Percentiles rank a stretch among this genome's conserved stretches.
These are phyloP conservation scores for Saturnia japonica DNA, from an alignment of 2,888 invertebrate genomes.

Conservation along the genomic window DNA sequence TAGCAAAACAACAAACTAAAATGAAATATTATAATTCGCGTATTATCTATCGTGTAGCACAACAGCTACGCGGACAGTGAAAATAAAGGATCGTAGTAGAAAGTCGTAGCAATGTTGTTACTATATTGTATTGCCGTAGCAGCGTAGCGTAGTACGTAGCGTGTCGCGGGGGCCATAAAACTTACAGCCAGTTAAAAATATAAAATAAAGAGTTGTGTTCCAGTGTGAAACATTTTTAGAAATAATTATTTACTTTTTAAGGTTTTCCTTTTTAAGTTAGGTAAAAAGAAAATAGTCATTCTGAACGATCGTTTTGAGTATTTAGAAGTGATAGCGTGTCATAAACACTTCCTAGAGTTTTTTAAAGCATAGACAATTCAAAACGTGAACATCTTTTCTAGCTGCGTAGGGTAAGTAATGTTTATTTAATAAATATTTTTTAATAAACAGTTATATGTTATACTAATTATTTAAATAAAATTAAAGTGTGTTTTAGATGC, in stretches of 20 bases:
- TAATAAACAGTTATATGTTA: no score
- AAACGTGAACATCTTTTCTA: no score
- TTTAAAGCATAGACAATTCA: no score
- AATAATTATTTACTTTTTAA: background rate
- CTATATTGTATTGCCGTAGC: background rate
- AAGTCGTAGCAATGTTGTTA: background rate
- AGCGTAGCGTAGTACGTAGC: background rate
- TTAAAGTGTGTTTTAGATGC: no score
- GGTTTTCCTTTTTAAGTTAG: no score
- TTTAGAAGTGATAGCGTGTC: background rate
- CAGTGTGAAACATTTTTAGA: background rate
- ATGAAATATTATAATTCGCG: background rate
- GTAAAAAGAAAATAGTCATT: no score
- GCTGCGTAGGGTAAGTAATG: no score
- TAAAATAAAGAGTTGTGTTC: background rate
- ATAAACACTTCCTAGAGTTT: background rate
- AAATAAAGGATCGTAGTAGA: slow-evolving; percentile 1
- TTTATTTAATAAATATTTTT: no score
- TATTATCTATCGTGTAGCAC: background rate
- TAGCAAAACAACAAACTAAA: background rate
- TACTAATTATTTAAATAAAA: no score
- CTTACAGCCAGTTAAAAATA: background rate
- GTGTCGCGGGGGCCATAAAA: slow-evolving; percentile 11
- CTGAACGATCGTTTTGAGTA: no score
- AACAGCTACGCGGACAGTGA: background rate